Evolutionary conservation across 2,888 invertebrate species (phyloP).

Genomic region (Marronus borbonicus): DNA sequence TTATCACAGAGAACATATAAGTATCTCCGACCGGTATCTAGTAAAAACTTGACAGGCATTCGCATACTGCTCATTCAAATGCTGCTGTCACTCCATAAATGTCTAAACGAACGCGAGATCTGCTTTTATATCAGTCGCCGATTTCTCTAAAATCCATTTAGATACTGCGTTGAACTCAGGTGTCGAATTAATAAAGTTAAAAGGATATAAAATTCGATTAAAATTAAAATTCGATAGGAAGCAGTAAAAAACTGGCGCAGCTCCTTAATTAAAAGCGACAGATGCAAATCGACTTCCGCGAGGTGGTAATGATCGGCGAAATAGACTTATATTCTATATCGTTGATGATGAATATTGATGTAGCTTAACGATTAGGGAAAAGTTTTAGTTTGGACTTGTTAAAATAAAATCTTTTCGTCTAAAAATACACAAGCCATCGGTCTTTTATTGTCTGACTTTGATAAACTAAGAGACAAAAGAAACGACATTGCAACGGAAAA

Average conservation of each 20-base stretch:
- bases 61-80: background rate
- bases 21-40: background rate
- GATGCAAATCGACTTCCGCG: background rate
- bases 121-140: background rate
- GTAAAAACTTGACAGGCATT: constrained; percentile 3
- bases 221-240: constrained; percentile 22
- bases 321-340: background rate
- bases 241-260: constrained; percentile 14
- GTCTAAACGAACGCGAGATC: background rate
- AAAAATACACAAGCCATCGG: too few species aligned
- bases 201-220: constrained; percentile 31
- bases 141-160: constrained; percentile 27
- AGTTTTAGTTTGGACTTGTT: background rate
- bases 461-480: too few species aligned
- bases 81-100: background rate
- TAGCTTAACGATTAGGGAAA: too few species aligned
- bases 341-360: background rate
- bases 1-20: background rate
- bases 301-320: background rate
- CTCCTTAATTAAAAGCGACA: constrained; percentile 19
- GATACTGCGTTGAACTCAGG: background rate
- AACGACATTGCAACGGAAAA: too few species aligned
- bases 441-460: too few species aligned
- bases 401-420: background rate
- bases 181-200: constrained; percentile 15